Conservation (phyloP, 2,113 vertebrate species). For the Cygnus atratus region DNA sequence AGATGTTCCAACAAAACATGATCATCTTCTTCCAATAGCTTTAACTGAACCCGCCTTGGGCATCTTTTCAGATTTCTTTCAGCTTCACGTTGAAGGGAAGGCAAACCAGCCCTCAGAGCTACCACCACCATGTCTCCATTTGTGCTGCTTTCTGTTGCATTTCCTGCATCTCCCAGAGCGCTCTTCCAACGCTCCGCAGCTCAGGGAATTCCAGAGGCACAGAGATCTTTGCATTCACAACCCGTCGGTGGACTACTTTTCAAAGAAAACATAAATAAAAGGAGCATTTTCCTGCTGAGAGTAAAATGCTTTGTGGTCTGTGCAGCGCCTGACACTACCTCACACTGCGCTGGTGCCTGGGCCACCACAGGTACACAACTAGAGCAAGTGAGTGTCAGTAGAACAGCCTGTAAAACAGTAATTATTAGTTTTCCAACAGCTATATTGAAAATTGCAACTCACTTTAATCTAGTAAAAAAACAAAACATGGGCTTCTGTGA, state of each 20-base stretch:
- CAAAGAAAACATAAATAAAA: neutral
- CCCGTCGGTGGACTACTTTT: neutral
- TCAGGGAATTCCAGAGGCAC: neutral
- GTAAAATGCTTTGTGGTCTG: neutral
- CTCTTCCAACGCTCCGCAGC: neutral
- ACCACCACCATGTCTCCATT: too few species aligned
- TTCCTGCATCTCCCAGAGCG: neutral
- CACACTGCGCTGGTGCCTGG: too few species aligned
- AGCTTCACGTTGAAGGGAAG: too few species aligned
- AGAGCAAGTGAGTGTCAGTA: neutral
- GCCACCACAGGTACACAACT: neutral
- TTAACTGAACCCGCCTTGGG: neutral
- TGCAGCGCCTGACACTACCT: accelerated
- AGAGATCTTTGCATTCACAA: neutral
- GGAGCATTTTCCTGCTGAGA: too few species aligned
- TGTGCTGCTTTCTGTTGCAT: neutral
- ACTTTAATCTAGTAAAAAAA: neutral
- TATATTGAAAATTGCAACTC: neutral
- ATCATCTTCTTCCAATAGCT: neutral
- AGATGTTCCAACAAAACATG: neutral
- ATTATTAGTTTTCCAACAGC: neutral
- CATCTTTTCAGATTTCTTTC: too few species aligned
- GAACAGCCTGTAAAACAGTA: neutral
- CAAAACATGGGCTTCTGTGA: accelerated
- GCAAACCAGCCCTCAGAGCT: neutral